Evolutionary conservation across 2,797 vertebrate genomes (phyloP).

Genomic region (Telmatherina bonti): DNA sequence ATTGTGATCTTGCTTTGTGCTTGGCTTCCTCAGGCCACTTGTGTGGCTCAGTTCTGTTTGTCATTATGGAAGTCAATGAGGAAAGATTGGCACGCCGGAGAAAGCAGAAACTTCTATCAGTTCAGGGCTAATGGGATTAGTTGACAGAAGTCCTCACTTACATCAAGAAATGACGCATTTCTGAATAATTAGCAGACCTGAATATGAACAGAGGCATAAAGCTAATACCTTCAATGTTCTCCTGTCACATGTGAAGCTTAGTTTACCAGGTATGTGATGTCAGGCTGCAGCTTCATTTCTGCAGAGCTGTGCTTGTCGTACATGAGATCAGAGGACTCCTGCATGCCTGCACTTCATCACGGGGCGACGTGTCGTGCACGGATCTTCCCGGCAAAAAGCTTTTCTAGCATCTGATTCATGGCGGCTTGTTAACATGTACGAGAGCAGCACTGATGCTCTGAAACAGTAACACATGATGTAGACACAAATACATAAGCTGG

Average conservation of each 20-base stretch:
- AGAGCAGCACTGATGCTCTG: slow-evolving; percentile 31
- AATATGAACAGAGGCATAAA: slow-evolving; percentile 12
- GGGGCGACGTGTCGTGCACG: slow-evolving; percentile 24
- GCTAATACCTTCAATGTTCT: background rate
- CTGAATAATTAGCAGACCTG: slow-evolving; percentile 17
- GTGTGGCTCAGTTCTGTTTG: slow-evolving; percentile 13
- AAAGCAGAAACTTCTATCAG: slow-evolving; percentile 18
- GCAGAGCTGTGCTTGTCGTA: slow-evolving; percentile 40
- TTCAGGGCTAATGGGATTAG: slow-evolving; percentile 22
- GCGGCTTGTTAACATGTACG: slow-evolving; percentile 41
- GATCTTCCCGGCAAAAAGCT: slow-evolving; percentile 40
- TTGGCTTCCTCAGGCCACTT: slow-evolving; percentile 23
- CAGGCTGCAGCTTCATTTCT: slow-evolving; percentile 33
- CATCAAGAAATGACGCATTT: slow-evolving; percentile 12
- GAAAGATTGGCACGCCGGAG: background rate
- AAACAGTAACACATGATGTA: slow-evolving; percentile 30
- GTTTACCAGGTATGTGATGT: slow-evolving; percentile 25
- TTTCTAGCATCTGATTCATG: slow-evolving; percentile 50
- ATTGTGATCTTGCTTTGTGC: slow-evolving; percentile 36
- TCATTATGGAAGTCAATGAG: slow-evolving; percentile 21
- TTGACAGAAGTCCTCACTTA: slow-evolving; percentile 24
- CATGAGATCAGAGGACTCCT: slow-evolving; percentile 25
- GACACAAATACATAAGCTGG: slow-evolving; percentile 18
- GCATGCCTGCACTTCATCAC: slow-evolving; percentile 38
- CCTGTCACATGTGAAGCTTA: slow-evolving; percentile 2